phyloP scores from a whole-genome alignment of 2,797 vertebrate species.

The Hypotaenidia okinawae region DNA sequence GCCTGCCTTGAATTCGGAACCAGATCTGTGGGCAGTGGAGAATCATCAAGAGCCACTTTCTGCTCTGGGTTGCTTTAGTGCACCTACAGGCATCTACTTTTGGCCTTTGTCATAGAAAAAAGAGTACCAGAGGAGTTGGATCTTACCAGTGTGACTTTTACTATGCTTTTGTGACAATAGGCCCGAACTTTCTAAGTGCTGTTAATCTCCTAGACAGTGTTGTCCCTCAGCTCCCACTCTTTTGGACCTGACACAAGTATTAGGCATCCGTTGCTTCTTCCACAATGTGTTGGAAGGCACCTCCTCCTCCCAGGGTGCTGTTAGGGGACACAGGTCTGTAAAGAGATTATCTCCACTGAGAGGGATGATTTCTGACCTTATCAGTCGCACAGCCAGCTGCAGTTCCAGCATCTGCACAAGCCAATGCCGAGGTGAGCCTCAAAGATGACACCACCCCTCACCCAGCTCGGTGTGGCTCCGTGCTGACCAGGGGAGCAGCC shows the following conservation, averaged over 20 bases:
- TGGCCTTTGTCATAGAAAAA: background rate
- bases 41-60: background rate
- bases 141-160: background rate
- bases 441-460: background rate
- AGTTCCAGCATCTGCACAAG: background rate
- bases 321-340: background rate
- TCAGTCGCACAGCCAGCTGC: background rate
- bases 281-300: rapidly evolving
- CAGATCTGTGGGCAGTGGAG: background rate
- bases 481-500: background rate
- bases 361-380: background rate
- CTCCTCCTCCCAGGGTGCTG: background rate
- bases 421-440: background rate
- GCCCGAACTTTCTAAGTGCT: background rate
- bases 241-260: background rate
- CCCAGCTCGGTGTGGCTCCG: rapidly evolving
- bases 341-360: background rate
- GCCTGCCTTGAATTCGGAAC: background rate
- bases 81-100: background rate
- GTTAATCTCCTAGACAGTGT: background rate
- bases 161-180: background rate
- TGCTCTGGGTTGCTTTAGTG: background rate
- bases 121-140: background rate
- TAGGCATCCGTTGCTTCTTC: background rate
- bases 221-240: background rate